Percentiles rank a stretch among this genome's conserved stretches.
Evolutionary conservation across 2,113 vertebrate genomes (phyloP).

Genomic region (Actinemys pallida): DNA sequence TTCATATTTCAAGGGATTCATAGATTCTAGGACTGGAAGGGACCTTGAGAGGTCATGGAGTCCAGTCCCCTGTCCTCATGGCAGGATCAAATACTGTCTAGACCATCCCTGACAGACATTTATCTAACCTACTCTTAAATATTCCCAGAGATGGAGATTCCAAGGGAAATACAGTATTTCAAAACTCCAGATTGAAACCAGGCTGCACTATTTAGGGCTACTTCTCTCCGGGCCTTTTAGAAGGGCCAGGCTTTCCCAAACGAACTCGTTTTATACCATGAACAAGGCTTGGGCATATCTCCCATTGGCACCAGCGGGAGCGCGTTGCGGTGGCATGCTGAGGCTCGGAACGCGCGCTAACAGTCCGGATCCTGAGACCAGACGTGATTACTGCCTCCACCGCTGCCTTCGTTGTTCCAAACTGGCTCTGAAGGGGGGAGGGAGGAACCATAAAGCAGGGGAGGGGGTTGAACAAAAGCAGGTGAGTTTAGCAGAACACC

Average conservation of each 20-base stretch:
- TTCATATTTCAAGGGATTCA: not conserved
- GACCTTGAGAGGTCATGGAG: too few species aligned
- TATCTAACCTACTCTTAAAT: too few species aligned
- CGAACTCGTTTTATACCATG: not conserved
- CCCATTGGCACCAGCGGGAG: not conserved
- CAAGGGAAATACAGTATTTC: not conserved
- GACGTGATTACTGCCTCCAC: not conserved
- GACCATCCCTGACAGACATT: too few species aligned
- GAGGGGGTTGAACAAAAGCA: not conserved
- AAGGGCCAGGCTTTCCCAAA: not conserved
- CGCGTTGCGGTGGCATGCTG: too few species aligned
- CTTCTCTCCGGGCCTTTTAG: not conserved
- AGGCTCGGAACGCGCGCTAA: not conserved
- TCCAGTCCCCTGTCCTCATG: too few species aligned
- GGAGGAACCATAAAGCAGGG: not conserved
- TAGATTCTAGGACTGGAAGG: too few species aligned
- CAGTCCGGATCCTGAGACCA: too few species aligned
- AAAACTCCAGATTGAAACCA: not conserved
- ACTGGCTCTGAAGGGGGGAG: not conserved
- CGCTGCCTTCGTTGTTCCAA: not conserved
- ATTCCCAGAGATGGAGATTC: too few species aligned
- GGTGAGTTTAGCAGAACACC: not conserved
- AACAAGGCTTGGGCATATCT: not conserved
- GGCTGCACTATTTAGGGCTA: not conserved
- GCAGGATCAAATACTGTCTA: too few species aligned